Evolutionary conservation across 92 coral and sea anemone species (phyloP).

Genomic region (Bergia sp.): DNA sequence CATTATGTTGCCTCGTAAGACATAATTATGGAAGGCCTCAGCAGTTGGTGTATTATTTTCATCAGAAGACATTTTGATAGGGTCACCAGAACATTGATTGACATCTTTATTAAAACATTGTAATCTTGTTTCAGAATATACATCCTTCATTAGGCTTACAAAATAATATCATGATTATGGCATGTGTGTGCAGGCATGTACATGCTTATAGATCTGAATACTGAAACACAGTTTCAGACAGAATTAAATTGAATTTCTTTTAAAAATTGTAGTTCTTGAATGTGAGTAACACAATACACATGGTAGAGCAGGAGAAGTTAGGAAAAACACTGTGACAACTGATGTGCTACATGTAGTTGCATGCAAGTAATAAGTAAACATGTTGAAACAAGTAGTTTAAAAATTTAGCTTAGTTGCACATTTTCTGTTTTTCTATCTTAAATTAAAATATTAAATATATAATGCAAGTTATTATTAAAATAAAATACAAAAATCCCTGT

Average conservation of each 20-base stretch:
- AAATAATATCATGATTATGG: no score
- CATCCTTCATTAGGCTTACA: not conserved
- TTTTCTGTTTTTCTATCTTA: no score
- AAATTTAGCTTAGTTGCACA: not conserved
- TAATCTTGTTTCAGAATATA: not conserved
- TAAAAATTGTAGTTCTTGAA: no score
- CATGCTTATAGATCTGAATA: not conserved
- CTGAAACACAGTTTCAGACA: not conserved
- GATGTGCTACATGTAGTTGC: not conserved
- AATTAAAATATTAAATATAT: no score
- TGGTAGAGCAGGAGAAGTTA: not conserved
- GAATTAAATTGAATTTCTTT: not conserved
- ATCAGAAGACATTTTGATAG: no score
- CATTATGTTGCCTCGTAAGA: no score
- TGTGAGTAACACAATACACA: not conserved
- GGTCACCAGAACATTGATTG: not conserved
- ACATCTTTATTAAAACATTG: not conserved
- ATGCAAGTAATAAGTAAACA: not conserved
- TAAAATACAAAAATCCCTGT: no score
- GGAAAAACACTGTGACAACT: no score
- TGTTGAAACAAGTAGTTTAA: not conserved
- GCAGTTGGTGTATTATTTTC: no score
- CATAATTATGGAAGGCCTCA: no score
- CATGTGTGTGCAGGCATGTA: not conserved
- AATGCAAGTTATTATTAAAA: no score